These are phyloP conservation scores for Agrotis segetum DNA, from an alignment of 2,888 invertebrate species.

Conservation along the genomic window DNA sequence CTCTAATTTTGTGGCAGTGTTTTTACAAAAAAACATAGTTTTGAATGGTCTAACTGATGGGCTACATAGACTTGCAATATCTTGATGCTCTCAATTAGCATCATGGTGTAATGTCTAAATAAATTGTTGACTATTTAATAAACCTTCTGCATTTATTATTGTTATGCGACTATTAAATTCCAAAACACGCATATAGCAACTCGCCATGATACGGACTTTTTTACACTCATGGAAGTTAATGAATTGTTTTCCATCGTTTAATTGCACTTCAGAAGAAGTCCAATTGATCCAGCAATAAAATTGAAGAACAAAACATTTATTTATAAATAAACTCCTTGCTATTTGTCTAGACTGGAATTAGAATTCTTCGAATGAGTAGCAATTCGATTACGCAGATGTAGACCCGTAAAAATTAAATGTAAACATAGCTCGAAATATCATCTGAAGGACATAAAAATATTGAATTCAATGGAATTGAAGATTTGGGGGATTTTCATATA, in stretches of 20 bases:
- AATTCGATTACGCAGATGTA: constrained; percentile 1
- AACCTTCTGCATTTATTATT: constrained; percentile 34
- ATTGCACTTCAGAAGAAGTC: constrained; percentile 21
- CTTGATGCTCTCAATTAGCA: too few species aligned
- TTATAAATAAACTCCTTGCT: constrained; percentile 21
- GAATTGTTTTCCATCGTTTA: constrained; percentile 35
- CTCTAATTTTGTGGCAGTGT: too few species aligned
- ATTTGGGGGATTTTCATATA: neutral
- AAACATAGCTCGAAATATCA: constrained; percentile 9
- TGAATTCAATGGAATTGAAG: neutral
- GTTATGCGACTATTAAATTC: neutral
- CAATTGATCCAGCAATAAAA: constrained; percentile 37
- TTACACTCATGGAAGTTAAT: constrained; percentile 27
- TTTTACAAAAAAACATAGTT: too few species aligned
- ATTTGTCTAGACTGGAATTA: constrained; percentile 30
- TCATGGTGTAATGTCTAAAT: neutral
- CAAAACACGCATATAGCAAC: constrained; percentile 10
- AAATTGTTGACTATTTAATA: neutral
- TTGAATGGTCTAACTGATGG: too few species aligned
- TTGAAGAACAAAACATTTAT: constrained; percentile 23
- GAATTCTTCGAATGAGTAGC: neutral
- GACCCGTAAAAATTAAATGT: neutral
- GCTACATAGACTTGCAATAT: too few species aligned
- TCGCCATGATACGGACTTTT: constrained; percentile 39
- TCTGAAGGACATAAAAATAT: constrained; percentile 15